Evolutionary conservation across 2,797 vertebrate species (phyloP), one percentile per base, ranked within the genome.

Genomic region (Spheniscus humboldti): DNA sequence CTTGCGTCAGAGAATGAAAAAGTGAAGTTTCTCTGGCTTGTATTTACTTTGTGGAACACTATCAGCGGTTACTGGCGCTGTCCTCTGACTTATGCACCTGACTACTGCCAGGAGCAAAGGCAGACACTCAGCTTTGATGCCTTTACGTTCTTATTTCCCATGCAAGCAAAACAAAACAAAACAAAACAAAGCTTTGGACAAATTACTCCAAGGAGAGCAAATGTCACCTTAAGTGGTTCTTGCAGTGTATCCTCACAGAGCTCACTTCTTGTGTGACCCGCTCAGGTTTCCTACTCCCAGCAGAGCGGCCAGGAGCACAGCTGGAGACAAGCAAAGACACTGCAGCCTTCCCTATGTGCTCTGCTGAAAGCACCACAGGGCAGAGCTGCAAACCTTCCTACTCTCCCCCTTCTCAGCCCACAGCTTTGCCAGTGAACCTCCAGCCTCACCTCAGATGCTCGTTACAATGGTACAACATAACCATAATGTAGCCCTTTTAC

Each of bases 271-370:
- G 31, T 48, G 74, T 48, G 74, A 63, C 31, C 23, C 6, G 1
- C 43, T 50, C 79, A 62, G 33, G 31, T 62, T 76, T 78, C 67
- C 27, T 52, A 4, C 31, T 82, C 41, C 27, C n/a, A 28, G 19
- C 18, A 31, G 31, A 18, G 45, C 7, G 22, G 13, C 45, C 55
- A 66, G 68, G 43, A 62, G 60, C 53, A 35, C 55, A 59, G 35
- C 33, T 67, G 23, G 64, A 86, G 35, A 37, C 1, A 23, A 69
- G 56, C 10, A 53, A 82, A 78, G 63, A 30, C 56, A 45, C 25
- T 6, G 5, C 47, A 59, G 19, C 16, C 28, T 78, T 56, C n/a
- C 10, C 9, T 9, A 0, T 0, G 18, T 31, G 24, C 19, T 79
- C 55, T 30, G 11, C 73, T 74, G 31, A n/a, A 75, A 41, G 27